Evolutionary conservation across 2,797 vertebrate species (phyloP), one percentile per base, ranked within the genome.

Genomic region (Pygocentrus nattereri): DNA sequence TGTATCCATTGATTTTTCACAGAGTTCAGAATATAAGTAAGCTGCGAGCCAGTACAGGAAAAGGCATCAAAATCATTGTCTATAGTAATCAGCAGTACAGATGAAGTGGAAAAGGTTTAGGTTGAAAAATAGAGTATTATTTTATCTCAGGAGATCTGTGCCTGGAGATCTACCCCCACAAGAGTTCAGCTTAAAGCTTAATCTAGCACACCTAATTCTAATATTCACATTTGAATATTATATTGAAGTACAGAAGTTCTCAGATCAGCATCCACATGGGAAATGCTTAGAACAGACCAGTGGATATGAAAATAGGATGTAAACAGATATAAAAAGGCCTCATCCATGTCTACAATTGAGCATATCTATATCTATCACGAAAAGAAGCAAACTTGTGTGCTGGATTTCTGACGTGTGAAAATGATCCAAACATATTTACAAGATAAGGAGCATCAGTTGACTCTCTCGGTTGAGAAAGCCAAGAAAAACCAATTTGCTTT

Each of bases 341-440:
- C 23, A 5, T 47, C 8, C 50, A 27, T 5, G 10, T 31, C 16
- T 2, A 50, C 5, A 25, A 0, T 23, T 47, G 16, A 2, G 49
- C 30, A 27, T 30, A 0, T n/a, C 34, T 16, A 18, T 27, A 69
- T 12, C 6, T 38, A 19, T 41, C 38, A 1, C 1, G 27, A 21
- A n/a, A 44, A 74, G 10, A 25, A 74, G 54, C n/a, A 52, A n/a
- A 23, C 50, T 8, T 56, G 23, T 18, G 12, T 65, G 78, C 59
- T 74, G 78, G 58, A 65, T 65, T 52, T 80, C 23, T 65, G 58
- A 41, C 44, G 72, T 19, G n/a, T 56, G 27, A 62, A 64, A 34
- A 49, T 62, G 31, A 30, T 34, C 38, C n/a, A 47, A 25, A 47
- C 23, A 49, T 25, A 72, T 30, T 50, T 72, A 54, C 69, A 72